Conservation (phyloP, 2,888 invertebrate species). For the Ptycholaimellus sp. region DNA sequence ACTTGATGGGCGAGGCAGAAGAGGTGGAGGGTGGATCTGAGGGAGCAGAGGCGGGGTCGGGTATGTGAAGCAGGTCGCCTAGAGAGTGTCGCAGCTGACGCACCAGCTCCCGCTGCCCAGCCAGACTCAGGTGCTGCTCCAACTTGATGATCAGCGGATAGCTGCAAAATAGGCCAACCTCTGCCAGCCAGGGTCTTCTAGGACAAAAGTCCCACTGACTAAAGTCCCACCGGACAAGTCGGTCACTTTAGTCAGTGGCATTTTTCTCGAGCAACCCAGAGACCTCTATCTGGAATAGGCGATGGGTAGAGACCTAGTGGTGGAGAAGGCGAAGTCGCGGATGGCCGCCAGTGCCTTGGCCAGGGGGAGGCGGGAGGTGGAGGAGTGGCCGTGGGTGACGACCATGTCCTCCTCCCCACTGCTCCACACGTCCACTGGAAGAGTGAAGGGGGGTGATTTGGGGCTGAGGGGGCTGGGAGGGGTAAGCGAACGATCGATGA, state of each 20-base stretch:
- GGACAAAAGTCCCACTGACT: neutral
- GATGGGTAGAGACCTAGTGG: too few relatives aligned
- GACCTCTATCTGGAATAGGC: too few relatives aligned
- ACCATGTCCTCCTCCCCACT: constrained; percentile 25
- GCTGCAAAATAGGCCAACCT: constrained; percentile 15
- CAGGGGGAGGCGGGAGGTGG: constrained; percentile 31
- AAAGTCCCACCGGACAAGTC: too few relatives aligned
- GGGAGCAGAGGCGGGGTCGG: too few relatives aligned
- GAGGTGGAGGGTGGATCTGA: too few relatives aligned
- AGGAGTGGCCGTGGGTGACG: constrained; percentile 35
- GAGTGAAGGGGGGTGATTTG: neutral
- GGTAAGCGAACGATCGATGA: constrained; percentile 30
- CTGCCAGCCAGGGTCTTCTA: neutral
- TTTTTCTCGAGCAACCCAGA: too few relatives aligned
- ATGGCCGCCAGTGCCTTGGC: constrained; percentile 30
- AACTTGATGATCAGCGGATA: constrained; percentile 34
- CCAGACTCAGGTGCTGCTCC: constrained; percentile 32
- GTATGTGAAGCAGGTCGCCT: too few relatives aligned
- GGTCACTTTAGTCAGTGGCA: too few relatives aligned
- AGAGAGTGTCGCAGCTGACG: constrained; percentile 24
- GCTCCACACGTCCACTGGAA: constrained; percentile 37
- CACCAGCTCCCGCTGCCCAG: constrained; percentile 30
- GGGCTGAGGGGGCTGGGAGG: neutral
- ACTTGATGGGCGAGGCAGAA: too few relatives aligned
- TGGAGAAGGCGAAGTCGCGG: constrained; percentile 34